Base-by-base conservation (phyloP, 1,140 invertebrate species). In the Heliconius hermathena region DNA sequence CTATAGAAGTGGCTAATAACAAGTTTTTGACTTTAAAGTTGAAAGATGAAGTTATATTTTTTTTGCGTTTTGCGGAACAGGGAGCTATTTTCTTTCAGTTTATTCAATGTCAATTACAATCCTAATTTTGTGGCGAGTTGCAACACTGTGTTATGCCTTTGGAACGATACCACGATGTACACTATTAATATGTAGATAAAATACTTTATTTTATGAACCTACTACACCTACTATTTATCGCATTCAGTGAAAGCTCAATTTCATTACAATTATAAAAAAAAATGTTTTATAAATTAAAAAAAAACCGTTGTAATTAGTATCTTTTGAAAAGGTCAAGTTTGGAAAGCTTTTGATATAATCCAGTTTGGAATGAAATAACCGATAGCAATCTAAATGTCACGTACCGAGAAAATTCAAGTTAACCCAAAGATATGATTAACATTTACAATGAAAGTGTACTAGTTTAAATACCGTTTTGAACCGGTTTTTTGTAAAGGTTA, bases 361-460 rank as follows among this genome's bases (percentile, higher is more conserved):
- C 60, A 66, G 60, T 66, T 66, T 66, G 22, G 29, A 66, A 66
- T 66, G 11, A 9, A 66, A 26, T 66, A 66, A 66, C n/a, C 60
- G 60, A 66, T 66, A 66, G 60, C 26, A 3, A 66, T 66, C 60
- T 66, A 66, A 66, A 66, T 66, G 60, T 66, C 60, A 66, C 26
- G 60, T 66, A 66, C 60, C 60, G 26, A 66, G 60, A 66, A 66
- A 66, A 66, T 11, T 66, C 13, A 29, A 16, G 60, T 66, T 66
- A 66, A 66, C 60, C 60, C 11, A 29, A 66, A 66, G 60, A 66
- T 66, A 66, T 66, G 22, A 66, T 66, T 66, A 66, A 66, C 41
- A 18, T 38, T 73, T 38, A 73, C 33, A 16, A 73, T 36, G 71
- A 36, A 74, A 74, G 41, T 74, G 73, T 74, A 49, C 38, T 26